phyloP scores from a whole-genome alignment of 2,888 invertebrate genomes.

The Drosophila mulleri region DNA sequence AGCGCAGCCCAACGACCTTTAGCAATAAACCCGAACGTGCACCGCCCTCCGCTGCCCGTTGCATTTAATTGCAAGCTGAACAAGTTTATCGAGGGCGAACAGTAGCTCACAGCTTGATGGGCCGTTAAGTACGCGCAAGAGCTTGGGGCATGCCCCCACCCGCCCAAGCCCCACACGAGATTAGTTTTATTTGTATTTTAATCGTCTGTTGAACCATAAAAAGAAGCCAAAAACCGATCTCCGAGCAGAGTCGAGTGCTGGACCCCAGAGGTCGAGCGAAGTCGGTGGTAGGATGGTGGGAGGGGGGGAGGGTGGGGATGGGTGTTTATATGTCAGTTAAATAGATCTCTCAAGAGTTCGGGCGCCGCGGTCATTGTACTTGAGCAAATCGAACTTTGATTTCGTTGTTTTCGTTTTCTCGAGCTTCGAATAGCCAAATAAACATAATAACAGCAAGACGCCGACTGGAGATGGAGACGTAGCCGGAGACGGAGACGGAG shows the following conservation, averaged over 20 bases:
- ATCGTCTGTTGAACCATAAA: slow-evolving; percentile 38
- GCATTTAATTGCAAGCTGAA: slow-evolving; percentile 45
- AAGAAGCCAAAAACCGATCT: neutral
- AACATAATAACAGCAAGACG: slow-evolving; percentile 2
- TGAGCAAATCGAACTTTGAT: slow-evolving; percentile 48
- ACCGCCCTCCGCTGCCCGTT: neutral
- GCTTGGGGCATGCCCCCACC: slow-evolving; percentile 17
- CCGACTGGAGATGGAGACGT: slow-evolving; percentile 7
- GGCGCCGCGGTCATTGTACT: slow-evolving; percentile 68
- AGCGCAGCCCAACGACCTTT: slow-evolving; percentile 45
- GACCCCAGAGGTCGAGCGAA: neutral
- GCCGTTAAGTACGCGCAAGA: slow-evolving; percentile 24
- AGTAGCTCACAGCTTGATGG: slow-evolving; percentile 44
- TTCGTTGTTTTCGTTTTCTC: slow-evolving; percentile 32
- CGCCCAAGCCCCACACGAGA: neutral
- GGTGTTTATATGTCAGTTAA: neutral
- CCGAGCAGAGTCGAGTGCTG: neutral
- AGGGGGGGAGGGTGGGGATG: neutral
- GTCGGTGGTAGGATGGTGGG: neutral
- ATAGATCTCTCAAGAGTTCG: slow-evolving; percentile 25
- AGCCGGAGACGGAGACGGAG: neutral
- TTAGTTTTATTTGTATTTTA: slow-evolving; percentile 5
- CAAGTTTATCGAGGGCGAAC: slow-evolving; percentile 56
- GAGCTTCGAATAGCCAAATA: slow-evolving; percentile 37
- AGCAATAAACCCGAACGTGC: slow-evolving; percentile 6